Percentiles rank a stretch among this genome's conserved stretches.
Evolutionary conservation across 1,140 invertebrate species (phyloP).

Genomic region (Drosophila repleta): DNA sequence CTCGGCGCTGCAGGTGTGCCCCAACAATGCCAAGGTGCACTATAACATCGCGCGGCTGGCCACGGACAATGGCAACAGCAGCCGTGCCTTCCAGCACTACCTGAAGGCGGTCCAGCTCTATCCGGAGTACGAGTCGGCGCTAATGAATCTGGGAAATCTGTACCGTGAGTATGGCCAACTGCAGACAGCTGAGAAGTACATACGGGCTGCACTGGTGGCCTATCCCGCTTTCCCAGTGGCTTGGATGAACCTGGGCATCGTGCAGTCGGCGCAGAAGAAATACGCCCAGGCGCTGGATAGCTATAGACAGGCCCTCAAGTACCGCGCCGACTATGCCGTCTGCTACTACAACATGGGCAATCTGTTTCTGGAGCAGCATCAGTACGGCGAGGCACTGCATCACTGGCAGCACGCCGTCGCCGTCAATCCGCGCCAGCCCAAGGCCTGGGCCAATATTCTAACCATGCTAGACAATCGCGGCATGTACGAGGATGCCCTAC

Average conservation of each 20-base stretch:
- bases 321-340: conserved; percentile 93
- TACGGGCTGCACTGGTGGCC: conserved; percentile 89
- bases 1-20: conserved; percentile 91
- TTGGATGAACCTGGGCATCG: conserved; percentile 99
- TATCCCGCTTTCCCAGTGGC: conserved; percentile 96
- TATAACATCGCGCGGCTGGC: conserved; percentile 97
- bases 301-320: conserved; percentile 91
- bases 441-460: conserved; percentile 96
- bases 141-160: conserved; percentile 98
- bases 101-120: conserved; percentile 92
- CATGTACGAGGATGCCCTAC: conserved; percentile 87
- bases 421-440: conserved; percentile 90
- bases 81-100: conserved; percentile 91
- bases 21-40: conserved; percentile 97
- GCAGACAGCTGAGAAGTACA: conserved; percentile 90
- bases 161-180: conserved; percentile 91
- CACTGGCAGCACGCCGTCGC: conserved; percentile 93
- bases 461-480: conserved; percentile 94
- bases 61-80: conserved; percentile 89
- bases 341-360: conserved; percentile 98
- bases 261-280: conserved; percentile 90
- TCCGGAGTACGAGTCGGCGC: conserved; percentile 96
- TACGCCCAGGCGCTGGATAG: conserved; percentile 90
- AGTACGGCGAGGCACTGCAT: conserved; percentile 85
- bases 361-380: conserved; percentile 87